phyloP scores from a whole-genome alignment of 2,797 vertebrate genomes.

The Argya squamiceps region DNA sequence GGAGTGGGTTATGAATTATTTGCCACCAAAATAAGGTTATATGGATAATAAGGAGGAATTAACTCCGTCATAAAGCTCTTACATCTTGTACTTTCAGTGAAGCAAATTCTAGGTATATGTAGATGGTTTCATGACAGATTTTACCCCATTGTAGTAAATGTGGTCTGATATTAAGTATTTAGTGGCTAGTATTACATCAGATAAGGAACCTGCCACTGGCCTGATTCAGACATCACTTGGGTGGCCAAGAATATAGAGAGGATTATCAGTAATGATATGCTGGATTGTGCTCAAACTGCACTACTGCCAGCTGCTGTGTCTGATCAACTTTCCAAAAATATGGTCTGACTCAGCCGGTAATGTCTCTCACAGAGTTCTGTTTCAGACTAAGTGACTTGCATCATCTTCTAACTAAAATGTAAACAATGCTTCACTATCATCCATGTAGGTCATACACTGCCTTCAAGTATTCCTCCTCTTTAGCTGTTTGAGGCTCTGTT shows the following conservation, averaged over 20 bases:
- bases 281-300: background rate
- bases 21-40: background rate
- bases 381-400: constrained; percentile 7
- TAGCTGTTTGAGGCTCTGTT: constrained; percentile 5
- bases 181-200: background rate
- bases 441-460: background rate
- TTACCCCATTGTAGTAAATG: background rate
- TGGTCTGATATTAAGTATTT: background rate
- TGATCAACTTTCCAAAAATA: constrained; percentile 57
- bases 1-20: background rate
- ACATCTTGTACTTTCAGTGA: background rate
- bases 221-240: background rate
- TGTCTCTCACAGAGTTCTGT: constrained; percentile 29
- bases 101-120: background rate
- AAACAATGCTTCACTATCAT: background rate
- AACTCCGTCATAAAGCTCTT: background rate
- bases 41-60: background rate
- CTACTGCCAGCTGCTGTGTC: background rate
- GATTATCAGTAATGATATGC: background rate
- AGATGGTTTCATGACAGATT: background rate
- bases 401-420: background rate
- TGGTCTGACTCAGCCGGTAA: constrained; percentile 29
- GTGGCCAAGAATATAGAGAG: background rate
- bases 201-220: background rate
- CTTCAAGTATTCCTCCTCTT: constrained; percentile 7